phyloP scores from a whole-genome alignment of 2,888 invertebrate species.

The Leucophora obtusa region DNA sequence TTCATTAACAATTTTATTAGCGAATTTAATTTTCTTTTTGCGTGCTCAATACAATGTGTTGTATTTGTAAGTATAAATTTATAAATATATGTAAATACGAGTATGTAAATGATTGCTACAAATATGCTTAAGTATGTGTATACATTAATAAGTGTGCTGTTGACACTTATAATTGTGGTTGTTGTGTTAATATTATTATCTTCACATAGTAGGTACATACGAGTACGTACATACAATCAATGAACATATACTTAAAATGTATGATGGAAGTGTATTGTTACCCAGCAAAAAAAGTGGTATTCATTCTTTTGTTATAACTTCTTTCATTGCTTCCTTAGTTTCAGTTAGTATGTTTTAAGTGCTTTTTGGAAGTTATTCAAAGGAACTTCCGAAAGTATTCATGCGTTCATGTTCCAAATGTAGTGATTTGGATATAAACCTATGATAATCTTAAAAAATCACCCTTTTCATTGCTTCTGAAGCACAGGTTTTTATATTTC shows the following conservation, averaged over 20 bases:
- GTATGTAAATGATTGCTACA: not conserved
- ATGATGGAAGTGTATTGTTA: not conserved
- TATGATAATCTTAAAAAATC: too few relatives aligned
- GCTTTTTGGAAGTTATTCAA: too few relatives aligned
- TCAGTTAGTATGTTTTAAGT: too few relatives aligned
- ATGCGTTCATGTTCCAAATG: too few relatives aligned
- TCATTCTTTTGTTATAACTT: too few relatives aligned
- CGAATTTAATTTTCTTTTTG: conserved; percentile 8
- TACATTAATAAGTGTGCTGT: conserved; percentile 31
- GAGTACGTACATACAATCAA: conserved; percentile 43
- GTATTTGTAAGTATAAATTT: not conserved
- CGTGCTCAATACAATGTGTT: conserved; percentile 24
- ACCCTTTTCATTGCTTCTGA: too few relatives aligned
- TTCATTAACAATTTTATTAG: conserved; percentile 21
- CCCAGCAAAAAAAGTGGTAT: too few relatives aligned
- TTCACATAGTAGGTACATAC: too few relatives aligned
- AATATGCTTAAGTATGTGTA: not conserved
- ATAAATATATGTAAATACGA: not conserved
- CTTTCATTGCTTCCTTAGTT: too few relatives aligned
- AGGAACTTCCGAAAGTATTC: too few relatives aligned
- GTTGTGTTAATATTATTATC: conserved; percentile 36
- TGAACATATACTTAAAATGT: conserved; percentile 37
- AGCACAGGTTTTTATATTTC: too few relatives aligned
- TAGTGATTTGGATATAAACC: too few relatives aligned
- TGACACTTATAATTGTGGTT: conserved; percentile 61